phyloP scores from a whole-genome alignment of 2,797 vertebrate species.

The Pseudomugil tenellus region DNA sequence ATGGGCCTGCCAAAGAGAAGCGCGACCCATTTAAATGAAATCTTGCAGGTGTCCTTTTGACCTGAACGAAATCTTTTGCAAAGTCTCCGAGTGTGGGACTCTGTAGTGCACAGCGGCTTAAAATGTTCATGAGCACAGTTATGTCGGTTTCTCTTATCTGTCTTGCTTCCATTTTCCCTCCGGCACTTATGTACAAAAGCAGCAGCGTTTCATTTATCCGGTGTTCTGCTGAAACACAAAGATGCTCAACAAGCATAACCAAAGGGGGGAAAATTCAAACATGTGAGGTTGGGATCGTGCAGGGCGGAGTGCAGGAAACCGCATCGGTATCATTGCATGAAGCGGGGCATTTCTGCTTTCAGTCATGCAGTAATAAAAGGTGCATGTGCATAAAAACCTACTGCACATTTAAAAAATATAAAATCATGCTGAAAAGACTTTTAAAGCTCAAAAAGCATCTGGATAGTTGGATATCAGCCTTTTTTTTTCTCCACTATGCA shows the following conservation, averaged over 20 bases:
- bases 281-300: background rate
- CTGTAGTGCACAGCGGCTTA: background rate
- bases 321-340: background rate
- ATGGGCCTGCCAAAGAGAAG: background rate
- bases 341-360: constrained; percentile 10
- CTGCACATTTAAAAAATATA: background rate
- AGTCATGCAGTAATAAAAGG: background rate
- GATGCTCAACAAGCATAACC: background rate
- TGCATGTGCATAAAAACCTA: background rate
- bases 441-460: background rate
- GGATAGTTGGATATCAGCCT: too few species aligned
- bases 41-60: background rate
- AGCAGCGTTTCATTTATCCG: background rate
- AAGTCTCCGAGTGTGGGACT: background rate
- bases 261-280: background rate
- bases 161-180: background rate
- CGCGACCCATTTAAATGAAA: background rate
- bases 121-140: background rate
- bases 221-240: background rate
- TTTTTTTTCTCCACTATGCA: too few species aligned
- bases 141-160: background rate
- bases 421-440: background rate
- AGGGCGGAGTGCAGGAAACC: constrained; percentile 13
- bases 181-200: background rate
- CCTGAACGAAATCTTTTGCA: background rate